Evolutionary conservation across 2,113 vertebrate genomes (phyloP).

Genomic region (Chaetura pelagica): DNA sequence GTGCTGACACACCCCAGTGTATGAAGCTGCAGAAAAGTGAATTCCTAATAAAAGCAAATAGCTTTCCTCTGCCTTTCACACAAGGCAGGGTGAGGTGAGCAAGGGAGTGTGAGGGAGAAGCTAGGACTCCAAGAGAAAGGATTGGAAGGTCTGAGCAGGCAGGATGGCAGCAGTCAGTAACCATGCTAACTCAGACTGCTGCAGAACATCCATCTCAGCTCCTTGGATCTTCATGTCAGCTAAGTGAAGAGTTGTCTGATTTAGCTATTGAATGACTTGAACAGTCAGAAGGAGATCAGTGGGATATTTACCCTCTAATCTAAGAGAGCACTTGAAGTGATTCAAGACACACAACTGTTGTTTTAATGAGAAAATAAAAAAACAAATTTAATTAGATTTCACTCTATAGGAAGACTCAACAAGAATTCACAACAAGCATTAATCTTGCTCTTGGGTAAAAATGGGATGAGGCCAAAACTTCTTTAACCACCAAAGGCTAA

Average conservation of each 20-base stretch:
- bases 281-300: neutral
- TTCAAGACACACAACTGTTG: neutral
- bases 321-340: neutral
- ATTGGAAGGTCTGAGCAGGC: neutral
- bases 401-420: neutral
- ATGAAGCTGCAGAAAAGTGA: neutral
- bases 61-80: neutral
- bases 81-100: neutral
- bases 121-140: neutral
- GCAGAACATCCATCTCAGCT: neutral
- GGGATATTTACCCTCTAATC: neutral
- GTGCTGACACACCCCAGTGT: neutral
- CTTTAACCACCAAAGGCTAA: neutral
- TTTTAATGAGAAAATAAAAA: neutral
- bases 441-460: neutral
- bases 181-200: neutral
- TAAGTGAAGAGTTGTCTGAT: neutral
- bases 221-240: neutral
- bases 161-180: neutral
- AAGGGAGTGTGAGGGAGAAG: neutral
- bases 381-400: neutral
- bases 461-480: neutral
- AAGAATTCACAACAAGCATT: neutral
- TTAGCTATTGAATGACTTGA: neutral
- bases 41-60: neutral